Conservation (phyloP, 2,888 invertebrate genomes). For the Netelia fuscicornis region DNA sequence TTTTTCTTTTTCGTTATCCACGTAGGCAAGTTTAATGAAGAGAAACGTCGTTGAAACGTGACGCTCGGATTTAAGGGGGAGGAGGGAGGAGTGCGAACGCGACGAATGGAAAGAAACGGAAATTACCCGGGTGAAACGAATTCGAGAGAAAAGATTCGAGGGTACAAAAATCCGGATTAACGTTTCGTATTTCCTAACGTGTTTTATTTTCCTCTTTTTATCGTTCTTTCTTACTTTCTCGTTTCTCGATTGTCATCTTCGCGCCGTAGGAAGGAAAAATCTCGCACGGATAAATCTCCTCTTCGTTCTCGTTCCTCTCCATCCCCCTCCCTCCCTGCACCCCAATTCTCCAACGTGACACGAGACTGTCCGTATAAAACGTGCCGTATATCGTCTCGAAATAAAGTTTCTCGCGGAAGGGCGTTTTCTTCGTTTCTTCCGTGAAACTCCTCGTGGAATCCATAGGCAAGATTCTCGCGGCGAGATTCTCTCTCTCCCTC, state of each 20-base stretch:
- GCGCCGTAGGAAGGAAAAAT: conserved; percentile 25
- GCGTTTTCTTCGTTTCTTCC: conserved; percentile 11
- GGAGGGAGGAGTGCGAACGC: conserved; percentile 13
- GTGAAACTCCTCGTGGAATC: conserved; percentile 29
- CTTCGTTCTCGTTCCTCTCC: not conserved
- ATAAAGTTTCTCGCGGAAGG: conserved; percentile 48
- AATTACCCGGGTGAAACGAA: conserved; percentile 35
- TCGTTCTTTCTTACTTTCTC: conserved; percentile 6
- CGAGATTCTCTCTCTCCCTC: not conserved
- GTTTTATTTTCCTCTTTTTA: conserved; percentile 15
- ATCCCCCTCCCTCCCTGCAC: no score
- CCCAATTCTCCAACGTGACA: not conserved
- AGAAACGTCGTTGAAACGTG: conserved; percentile 69
- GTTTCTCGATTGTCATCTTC: conserved; percentile 17
- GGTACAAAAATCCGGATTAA: conserved; percentile 58
- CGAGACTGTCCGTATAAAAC: conserved; percentile 25
- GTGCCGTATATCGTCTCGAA: conserved; percentile 40
- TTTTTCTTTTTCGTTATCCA: conserved; percentile 33
- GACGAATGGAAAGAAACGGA: conserved; percentile 42
- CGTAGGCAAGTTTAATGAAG: conserved; percentile 70
- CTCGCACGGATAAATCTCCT: conserved; percentile 41
- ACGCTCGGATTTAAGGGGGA: conserved; percentile 51
- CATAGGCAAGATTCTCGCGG: conserved; percentile 20
- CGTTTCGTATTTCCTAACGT: conserved; percentile 11
- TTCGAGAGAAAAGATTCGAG: not conserved